Base-by-base conservation (phyloP, 2,888 invertebrate species). In the Mythimna albipuncta region DNA sequence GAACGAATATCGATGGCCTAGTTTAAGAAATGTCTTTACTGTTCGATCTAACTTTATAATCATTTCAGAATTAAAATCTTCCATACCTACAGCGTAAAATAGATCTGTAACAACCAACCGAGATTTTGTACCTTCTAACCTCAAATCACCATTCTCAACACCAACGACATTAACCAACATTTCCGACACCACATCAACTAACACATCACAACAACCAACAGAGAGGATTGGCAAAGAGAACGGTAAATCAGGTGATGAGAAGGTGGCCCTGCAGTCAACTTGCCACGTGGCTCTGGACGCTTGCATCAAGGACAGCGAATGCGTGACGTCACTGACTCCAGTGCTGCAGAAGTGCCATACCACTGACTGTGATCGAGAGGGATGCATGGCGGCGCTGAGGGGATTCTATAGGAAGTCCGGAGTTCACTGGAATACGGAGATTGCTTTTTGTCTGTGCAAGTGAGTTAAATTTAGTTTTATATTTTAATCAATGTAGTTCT, bases 371-470 rank as follows among this genome's bases (percentile, higher is more conserved):
- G 98, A 98, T 92, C 97, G 98, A 81, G 98, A 98, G 90, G 98
- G 98, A 75, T 99, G 99, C 94, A 98, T 98, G 98, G 97, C 97
- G 81, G 98, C 98, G 67, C 94, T 99, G 87, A 98, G 98, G 91
- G 97, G 97, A 71, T 99, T 99, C 95, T 99, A 99, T 95, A 97
- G 98, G 92, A 98, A 97, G 89, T 97, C 98, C 32, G 97, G 97
- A 72, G 97, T 98, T 84, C 97, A 97, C 86, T 98, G 98, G 97
- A 98, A 98, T 91, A 97, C 98, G 82, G 99, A 99, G 94, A 98
- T 99, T 87, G 99, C 99, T 85, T 99, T 99, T 95, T 99, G 99
- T 93, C 97, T 99, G 77, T 99, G 99, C 98, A 98, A 98, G 99
- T 98, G 95, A 97, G 98, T 97, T 38, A 1, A 1, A 1, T 41